Evolutionary conservation across 2,797 vertebrate species (phyloP).

Genomic region (Eulemur albifrons): DNA sequence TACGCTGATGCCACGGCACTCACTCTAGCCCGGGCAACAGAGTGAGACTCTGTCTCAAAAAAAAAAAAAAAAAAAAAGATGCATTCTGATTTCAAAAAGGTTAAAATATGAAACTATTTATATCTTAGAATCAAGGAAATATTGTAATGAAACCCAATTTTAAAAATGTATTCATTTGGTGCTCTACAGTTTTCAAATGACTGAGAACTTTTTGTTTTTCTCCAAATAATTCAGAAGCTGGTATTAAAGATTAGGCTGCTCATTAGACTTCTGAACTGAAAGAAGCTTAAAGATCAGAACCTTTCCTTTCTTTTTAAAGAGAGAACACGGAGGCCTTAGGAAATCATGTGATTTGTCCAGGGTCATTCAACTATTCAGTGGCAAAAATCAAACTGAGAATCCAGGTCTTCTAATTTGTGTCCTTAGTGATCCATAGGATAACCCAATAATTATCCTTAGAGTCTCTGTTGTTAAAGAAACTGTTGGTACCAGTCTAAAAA

Average conservation of each 20-base stretch:
- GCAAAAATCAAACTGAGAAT: background rate
- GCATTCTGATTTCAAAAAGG: conserved; percentile 14
- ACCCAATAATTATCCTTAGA: background rate
- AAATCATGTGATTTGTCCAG: background rate
- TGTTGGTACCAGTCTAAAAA: background rate
- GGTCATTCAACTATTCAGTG: background rate
- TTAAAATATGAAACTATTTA: background rate
- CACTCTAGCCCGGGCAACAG: too few relatives aligned
- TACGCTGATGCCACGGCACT: too few relatives aligned
- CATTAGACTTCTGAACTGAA: background rate
- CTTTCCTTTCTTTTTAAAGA: background rate
- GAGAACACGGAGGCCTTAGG: background rate
- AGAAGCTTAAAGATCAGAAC: background rate
- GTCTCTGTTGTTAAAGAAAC: background rate
- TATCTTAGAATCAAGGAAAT: conserved; percentile 9
- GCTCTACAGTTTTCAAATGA: background rate
- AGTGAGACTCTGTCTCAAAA: too few relatives aligned
- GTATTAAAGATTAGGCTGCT: background rate
- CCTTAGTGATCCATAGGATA: background rate
- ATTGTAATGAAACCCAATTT: background rate
- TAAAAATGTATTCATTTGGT: background rate
- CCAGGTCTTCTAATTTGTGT: background rate
- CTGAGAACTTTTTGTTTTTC: background rate
- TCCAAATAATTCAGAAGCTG: background rate
- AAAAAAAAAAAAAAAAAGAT: background rate